Evolutionary conservation across 1,140 invertebrate species (phyloP).

Genomic region (Drosophila funebris): DNA sequence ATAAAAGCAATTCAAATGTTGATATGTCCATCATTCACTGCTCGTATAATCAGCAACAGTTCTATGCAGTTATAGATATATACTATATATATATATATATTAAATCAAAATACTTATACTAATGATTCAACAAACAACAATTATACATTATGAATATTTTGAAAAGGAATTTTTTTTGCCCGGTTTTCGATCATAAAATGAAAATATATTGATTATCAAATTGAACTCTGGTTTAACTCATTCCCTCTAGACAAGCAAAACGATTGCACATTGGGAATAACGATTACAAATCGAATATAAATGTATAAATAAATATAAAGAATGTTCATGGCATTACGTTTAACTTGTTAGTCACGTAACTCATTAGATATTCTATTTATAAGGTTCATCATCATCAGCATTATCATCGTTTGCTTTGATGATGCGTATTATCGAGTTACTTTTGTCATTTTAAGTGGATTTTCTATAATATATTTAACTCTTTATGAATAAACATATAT

Average conservation of each 20-base stretch:
- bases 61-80: background rate
- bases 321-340: background rate
- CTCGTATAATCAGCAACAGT: background rate
- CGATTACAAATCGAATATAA: constrained; percentile 1
- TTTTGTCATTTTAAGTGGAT: constrained; percentile 4
- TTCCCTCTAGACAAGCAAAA: too few relatives aligned
- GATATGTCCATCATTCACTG: too few relatives aligned
- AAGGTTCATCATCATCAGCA: background rate
- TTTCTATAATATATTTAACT: constrained; percentile 1
- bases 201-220: too few relatives aligned
- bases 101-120: too few relatives aligned
- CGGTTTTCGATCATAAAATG: too few relatives aligned
- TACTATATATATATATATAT: too few relatives aligned
- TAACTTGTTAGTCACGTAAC: constrained; percentile 35
- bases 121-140: constrained; percentile 5
- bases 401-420: background rate
- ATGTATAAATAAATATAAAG: background rate
- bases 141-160: too few relatives aligned
- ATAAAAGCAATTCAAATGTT: constrained; percentile 8
- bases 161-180: too few relatives aligned
- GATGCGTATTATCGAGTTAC: background rate
- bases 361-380: constrained; percentile 25
- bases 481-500: constrained; percentile 1
- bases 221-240: too few relatives aligned
- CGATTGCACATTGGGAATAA: background rate